Evolutionary conservation across 2,113 vertebrate genomes (phyloP).

Genomic region (Ascaphus truei): DNA sequence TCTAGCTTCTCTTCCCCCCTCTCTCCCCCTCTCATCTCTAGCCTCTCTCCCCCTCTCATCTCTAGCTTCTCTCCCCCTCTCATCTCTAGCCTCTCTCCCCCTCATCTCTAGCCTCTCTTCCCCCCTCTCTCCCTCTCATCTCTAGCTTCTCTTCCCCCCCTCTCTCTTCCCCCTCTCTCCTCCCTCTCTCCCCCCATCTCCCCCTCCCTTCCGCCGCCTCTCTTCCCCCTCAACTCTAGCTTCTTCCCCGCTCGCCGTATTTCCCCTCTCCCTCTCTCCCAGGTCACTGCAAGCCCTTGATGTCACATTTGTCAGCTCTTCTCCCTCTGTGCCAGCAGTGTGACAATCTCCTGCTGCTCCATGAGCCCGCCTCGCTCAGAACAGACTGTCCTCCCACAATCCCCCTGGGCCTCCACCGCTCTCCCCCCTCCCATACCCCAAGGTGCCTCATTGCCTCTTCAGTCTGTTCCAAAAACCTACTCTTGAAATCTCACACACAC

Average conservation of each 20-base stretch:
- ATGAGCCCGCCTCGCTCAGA: constrained; percentile 32
- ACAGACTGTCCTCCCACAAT: constrained; percentile 33
- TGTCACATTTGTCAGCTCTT: constrained; percentile 21
- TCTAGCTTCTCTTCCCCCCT: no score
- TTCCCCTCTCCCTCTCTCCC: not conserved
- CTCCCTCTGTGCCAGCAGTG: constrained; percentile 24
- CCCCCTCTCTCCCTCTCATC: no score
- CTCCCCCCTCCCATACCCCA: constrained; percentile 3
- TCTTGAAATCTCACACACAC: no score
- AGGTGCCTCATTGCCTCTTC: constrained; percentile 4
- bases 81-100: no score
- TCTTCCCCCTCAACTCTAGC: not conserved
- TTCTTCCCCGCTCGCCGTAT: not conserved
- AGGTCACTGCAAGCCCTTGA: constrained; percentile 24
- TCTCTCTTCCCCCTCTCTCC: not conserved
- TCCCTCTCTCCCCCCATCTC: no score
- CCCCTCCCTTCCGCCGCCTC: no score
- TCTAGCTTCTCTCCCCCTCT: no score
- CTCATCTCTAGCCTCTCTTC: no score
- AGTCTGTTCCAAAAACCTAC: not conserved
- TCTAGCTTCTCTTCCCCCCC: no score
- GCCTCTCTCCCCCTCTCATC: no score
- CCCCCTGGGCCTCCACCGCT: constrained; percentile 8
- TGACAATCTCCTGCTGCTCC: constrained; percentile 36
- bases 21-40: no score